Evolutionary conservation across 2,888 invertebrate genomes (phyloP), one percentile per base, ranked within the genome.

Genomic region (Diabrotica balteata): DNA sequence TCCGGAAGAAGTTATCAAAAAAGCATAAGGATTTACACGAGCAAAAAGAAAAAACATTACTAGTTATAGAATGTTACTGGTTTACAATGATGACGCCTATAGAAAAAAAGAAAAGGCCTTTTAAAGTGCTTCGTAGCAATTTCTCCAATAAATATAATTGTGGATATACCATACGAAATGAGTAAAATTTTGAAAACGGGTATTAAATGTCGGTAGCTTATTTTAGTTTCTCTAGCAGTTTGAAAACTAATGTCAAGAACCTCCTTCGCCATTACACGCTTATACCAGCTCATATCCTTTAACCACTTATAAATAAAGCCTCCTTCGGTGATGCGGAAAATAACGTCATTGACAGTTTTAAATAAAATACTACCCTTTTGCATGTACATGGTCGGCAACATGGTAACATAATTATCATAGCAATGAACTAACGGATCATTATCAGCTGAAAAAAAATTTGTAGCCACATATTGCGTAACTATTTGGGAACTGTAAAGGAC

Each of bases 401-500:
- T 11, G n/a, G 49, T 10, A 4, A 59, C 50, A 4, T 32, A 5
- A n/a, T 8, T 50, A 4, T 49, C 47, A 32, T 49, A 59, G 9
- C 50, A 59, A 17, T 49, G 11, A 17, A 59, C 50, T 8, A 59
- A 32, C 6, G 59, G 59, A 7, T 42, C n/a, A 42, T 59, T 59
- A 11, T 9, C 43, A 5, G 17, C 47, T 7, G 59, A 49, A 11
- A 59, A 32, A 11, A 42, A 49, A 7, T 32, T 10, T 50, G 10
- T 59, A 7, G 32, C 8, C 8, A 59, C 10, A 7, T 22, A n/a
- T 32, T 43, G 10, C 3, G 42, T 17, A 1, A 11, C 11, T 3
- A 17, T 42, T 50, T 42, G 7, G 8, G 59, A 43, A 50, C 76
- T 72, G 10, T 78, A 73, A 10, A 75, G 70, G 6, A 75, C 76